These are phyloP conservation scores for Calephelis virginiensis DNA, from an alignment of 1,140 invertebrate genomes.

Conservation along the genomic window DNA sequence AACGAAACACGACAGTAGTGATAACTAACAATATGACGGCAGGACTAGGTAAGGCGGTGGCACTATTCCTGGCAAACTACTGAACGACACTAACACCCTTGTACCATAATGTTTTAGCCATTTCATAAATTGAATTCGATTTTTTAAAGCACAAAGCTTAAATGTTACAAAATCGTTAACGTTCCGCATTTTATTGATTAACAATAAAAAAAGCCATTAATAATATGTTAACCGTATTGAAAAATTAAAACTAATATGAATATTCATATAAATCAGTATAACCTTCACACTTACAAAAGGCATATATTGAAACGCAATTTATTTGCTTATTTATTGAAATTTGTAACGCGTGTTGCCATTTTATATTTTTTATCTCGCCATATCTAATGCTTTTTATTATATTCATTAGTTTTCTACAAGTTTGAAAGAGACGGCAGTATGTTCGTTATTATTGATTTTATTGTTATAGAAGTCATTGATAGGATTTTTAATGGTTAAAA, in stretches of 20 bases:
- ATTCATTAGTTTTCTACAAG: constrained; percentile 24
- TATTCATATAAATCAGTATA: constrained; percentile 77
- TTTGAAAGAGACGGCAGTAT: constrained; percentile 41
- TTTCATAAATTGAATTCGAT: too few species aligned
- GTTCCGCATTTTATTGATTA: constrained; percentile 14
- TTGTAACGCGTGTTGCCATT: constrained; percentile 65
- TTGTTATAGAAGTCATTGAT: constrained; percentile 62
- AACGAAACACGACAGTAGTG: too few species aligned
- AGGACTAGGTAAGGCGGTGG: too few species aligned
- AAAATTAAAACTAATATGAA: constrained; percentile 62
- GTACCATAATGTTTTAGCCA: too few species aligned
- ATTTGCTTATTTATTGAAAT: constrained; percentile 76
- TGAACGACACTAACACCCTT: too few species aligned
- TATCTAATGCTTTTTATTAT: constrained; percentile 31
- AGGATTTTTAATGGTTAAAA: constrained; percentile 75
- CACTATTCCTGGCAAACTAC: too few species aligned
- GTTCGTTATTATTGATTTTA: constrained; percentile 50
- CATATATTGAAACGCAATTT: constrained; percentile 72
- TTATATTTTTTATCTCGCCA: constrained; percentile 36
- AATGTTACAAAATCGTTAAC: neutral
- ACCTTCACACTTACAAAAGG: constrained; percentile 53
- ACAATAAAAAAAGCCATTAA: constrained; percentile 10
- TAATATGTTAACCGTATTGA: constrained; percentile 28
- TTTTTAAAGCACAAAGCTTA: too few species aligned
- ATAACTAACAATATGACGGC: too few species aligned